These are phyloP conservation scores for Urechis unicinctus DNA, from an alignment of 2,888 invertebrate species.

Conservation along the genomic window DNA sequence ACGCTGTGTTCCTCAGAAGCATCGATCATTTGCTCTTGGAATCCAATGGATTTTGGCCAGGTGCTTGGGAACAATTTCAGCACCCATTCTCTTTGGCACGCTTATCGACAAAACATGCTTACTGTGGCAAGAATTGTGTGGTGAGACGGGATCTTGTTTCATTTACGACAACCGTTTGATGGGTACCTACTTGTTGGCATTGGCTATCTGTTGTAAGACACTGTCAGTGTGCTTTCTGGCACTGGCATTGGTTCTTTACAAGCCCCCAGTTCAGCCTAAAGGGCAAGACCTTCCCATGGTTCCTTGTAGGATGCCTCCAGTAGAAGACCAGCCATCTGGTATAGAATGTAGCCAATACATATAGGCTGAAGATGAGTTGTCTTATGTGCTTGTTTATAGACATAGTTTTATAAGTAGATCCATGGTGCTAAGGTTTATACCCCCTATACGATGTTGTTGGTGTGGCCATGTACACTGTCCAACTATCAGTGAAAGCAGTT, in stretches of 20 bases:
- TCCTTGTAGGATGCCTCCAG: no score
- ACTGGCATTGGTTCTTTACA: constrained; percentile 12
- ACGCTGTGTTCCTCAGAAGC: constrained; percentile 88
- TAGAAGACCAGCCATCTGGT: no score
- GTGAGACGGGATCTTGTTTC: constrained; percentile 15
- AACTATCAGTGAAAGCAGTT: no score
- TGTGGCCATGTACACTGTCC: no score
- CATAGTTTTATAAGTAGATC: no score
- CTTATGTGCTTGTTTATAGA: no score
- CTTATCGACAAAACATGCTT: constrained; percentile 90
- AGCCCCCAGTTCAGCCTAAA: no score
- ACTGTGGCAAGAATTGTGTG: constrained; percentile 65
- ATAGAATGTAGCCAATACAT: no score
- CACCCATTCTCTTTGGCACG: constrained; percentile 89
- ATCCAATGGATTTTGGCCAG: constrained; percentile 96
- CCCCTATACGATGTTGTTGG: no score
- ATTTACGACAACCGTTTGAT: constrained; percentile 19
- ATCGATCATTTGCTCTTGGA: constrained; percentile 88
- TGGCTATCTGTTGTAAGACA: constrained; percentile 15
- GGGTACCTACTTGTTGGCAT: constrained; percentile 18
- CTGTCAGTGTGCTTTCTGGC: constrained; percentile 13
- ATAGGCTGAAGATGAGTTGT: no score
- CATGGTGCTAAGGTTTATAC: no score
- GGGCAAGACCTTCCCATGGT: no score
- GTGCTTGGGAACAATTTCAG: constrained; percentile 72